Conservation (phyloP, 2,797 vertebrate genomes). For the Trematomus bernacchii region DNA sequence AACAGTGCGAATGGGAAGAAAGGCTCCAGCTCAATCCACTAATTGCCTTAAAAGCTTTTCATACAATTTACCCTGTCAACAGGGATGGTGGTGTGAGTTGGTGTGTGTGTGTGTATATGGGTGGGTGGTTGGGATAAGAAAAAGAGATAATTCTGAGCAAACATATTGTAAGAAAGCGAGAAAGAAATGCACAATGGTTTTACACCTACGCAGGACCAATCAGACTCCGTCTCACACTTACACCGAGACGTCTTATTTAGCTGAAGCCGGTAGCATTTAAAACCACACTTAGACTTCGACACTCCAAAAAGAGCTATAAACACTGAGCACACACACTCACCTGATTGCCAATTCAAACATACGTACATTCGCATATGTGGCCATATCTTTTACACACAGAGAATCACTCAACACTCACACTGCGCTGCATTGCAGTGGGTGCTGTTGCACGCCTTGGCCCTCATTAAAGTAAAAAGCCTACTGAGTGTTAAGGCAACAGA, state of each 20-base stretch:
- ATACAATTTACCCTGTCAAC: slow-evolving; percentile 87
- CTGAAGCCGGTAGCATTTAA: slow-evolving; percentile 50
- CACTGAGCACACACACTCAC: slow-evolving; percentile 16
- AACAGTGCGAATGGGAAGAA: slow-evolving; percentile 86
- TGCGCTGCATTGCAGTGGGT: slow-evolving; percentile 51
- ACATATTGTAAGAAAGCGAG: slow-evolving; percentile 75
- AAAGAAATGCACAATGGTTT: slow-evolving; percentile 71
- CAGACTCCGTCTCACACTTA: slow-evolving; percentile 59
- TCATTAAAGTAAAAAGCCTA: slow-evolving; percentile 82
- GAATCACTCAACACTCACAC: slow-evolving; percentile 21
- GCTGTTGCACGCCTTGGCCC: slow-evolving; percentile 48
- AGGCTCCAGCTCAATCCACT: slow-evolving; percentile 85
- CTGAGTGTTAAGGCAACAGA: slow-evolving; percentile 75
- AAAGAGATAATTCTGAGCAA: slow-evolving; percentile 79
- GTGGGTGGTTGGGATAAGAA: slow-evolving; percentile 66
- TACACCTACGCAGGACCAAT: slow-evolving; percentile 72
- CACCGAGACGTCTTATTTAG: slow-evolving; percentile 57
- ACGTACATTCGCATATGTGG: slow-evolving; percentile 1
- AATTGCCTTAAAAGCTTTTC: slow-evolving; percentile 89
- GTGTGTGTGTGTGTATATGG: slow-evolving; percentile 7
- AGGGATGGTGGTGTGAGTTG: slow-evolving; percentile 68
- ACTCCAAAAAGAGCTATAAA: slow-evolving; percentile 34
- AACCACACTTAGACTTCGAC: slow-evolving; percentile 56
- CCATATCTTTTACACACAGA: slow-evolving; percentile 40
- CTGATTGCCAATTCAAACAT: slow-evolving; percentile 39